Evolutionary conservation across 2,113 vertebrate genomes (phyloP), one percentile per base, ranked within the genome.

Genomic region (Sinocyclocheilus anophthalmus): DNA sequence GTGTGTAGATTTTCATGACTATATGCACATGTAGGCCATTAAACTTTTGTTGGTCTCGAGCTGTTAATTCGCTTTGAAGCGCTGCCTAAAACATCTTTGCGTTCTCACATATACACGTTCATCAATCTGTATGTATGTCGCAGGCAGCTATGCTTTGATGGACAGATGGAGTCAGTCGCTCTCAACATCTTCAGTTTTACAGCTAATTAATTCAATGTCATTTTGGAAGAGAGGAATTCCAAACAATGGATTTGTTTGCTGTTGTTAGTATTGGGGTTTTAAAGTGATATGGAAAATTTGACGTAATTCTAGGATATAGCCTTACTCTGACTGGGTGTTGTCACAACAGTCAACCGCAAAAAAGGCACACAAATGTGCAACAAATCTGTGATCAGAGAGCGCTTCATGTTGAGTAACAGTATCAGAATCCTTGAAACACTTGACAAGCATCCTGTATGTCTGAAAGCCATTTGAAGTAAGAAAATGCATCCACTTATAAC

Each of bases 231-330:
- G 57, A 83, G 79, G 70, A 88, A 84, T 84, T 61, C 73, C 30
- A 86, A 90, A 84, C 84, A 88, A 79, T 86, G 76, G 63, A 84
- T 81, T 77, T 78, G 83, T 85, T 81, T 72, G 67, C 59, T 33
- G 20, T 48, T 22, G 69, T 85, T 83, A 39, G 69, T 81, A 57
- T 48, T 63, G 59, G 67, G 69, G 39, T 81, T 39, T 84, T 63
- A 76, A 82, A 63, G 57, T 1, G 14, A 84, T 73, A 86, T 86
- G 85, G 81, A 75, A 86, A 73, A 61, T 76, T 57, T 9, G 1
- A 80, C 82, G 18, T 84, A 53, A 73, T 37, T 73, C 48, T 16
- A 57, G 50, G 81, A 73, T 70, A 26, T 73, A 39, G 22, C 30
- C 30, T 72, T 72, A 37, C 55, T 83, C 42, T 70, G 45, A 67